Conservation (phyloP, 1,140 invertebrate species). For the Megathymus violae region DNA sequence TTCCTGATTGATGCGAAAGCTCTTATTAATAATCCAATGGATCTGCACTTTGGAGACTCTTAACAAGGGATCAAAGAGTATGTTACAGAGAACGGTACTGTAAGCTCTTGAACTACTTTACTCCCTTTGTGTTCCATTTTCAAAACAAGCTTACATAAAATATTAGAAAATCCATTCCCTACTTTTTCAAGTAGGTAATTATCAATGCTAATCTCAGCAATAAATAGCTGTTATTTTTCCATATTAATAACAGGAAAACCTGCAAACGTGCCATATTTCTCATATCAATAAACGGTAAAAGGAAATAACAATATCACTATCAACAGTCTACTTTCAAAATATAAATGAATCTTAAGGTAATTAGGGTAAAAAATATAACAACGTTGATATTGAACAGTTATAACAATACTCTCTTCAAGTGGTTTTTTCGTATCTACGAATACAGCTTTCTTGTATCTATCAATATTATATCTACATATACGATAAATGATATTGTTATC, state of each 20-base stretch:
- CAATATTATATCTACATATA: slow-evolving; percentile 49
- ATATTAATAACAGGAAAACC: too few relatives aligned
- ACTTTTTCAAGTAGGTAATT: too few relatives aligned
- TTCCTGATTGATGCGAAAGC: slow-evolving; percentile 3
- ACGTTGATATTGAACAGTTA: not conserved
- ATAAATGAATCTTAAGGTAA: too few relatives aligned
- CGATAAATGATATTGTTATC: slow-evolving; percentile 55
- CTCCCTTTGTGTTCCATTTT: not conserved
- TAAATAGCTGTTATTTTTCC: too few relatives aligned
- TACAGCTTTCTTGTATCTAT: slow-evolving; percentile 44
- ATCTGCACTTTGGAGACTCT: slow-evolving; percentile 1
- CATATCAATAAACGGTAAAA: too few relatives aligned
- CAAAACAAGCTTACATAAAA: not conserved
- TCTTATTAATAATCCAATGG: slow-evolving; percentile 8
- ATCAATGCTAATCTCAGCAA: too few relatives aligned
- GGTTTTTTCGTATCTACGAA: slow-evolving; percentile 20
- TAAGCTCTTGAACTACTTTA: not conserved
- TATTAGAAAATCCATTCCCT: too few relatives aligned
- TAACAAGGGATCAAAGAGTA: slow-evolving; percentile 11
- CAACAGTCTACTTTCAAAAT: too few relatives aligned
- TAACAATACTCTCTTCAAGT: not conserved
- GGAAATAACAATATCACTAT: too few relatives aligned
- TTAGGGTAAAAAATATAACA: too few relatives aligned
- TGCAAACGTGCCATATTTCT: too few relatives aligned
- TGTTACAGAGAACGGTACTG: not conserved